phyloP scores from a whole-genome alignment of 2,888 invertebrate species.

The Megamerina dolium region DNA sequence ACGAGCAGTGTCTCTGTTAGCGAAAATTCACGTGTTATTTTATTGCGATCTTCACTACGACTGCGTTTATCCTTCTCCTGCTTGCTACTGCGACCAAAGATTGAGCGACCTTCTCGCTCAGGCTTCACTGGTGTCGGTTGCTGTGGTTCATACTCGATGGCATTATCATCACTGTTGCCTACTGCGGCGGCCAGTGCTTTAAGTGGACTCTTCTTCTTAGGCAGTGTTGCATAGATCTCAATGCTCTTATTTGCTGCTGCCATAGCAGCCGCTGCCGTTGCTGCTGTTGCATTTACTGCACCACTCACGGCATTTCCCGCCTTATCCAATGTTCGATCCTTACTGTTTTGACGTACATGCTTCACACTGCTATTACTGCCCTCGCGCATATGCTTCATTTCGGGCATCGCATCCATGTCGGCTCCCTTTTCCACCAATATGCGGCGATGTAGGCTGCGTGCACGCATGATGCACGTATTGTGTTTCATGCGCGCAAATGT shows the following conservation, averaged over 20 bases:
- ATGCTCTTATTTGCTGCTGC: conserved; percentile 57
- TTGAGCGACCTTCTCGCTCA: conserved; percentile 63
- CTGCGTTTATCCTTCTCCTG: conserved; percentile 75
- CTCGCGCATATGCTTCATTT: conserved; percentile 66
- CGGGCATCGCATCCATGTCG: conserved; percentile 52
- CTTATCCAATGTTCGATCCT: conserved; percentile 57
- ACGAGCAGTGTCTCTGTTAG: conserved; percentile 57
- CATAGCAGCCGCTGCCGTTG: conserved; percentile 24
- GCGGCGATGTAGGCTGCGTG: conserved; percentile 75
- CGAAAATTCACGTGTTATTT: conserved; percentile 65
- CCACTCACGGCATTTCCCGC: conserved; percentile 9
- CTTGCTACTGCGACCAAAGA: conserved; percentile 60
- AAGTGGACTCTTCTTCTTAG: conserved; percentile 73
- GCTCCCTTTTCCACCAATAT: conserved; percentile 65
- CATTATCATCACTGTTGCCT: conserved; percentile 53
- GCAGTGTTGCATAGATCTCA: conserved; percentile 85
- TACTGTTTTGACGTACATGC: conserved; percentile 69
- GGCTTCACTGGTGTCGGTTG: conserved; percentile 50
- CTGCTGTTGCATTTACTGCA: too few relatives aligned
- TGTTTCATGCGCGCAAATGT: conserved; percentile 90
- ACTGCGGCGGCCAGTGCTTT: conserved; percentile 53
- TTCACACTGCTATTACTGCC: conserved; percentile 67
- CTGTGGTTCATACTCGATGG: conserved; percentile 61
- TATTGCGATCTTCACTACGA: conserved; percentile 79
- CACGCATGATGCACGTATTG: conserved; percentile 88